Conservation (phyloP, 2,888 invertebrate genomes). For the Schizaphis graminum region DNA sequence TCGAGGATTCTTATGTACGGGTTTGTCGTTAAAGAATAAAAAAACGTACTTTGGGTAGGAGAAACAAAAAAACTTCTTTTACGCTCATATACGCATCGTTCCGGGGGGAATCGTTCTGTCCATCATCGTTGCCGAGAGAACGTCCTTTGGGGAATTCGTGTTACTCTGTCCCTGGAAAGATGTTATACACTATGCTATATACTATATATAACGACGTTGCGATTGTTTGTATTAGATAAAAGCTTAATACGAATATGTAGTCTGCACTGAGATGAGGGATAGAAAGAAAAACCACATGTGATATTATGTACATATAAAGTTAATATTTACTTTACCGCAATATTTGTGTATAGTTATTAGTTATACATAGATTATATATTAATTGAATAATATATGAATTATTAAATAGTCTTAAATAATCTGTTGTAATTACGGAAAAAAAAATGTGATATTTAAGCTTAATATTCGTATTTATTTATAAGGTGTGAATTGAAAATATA, state of each 20-base stretch:
- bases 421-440: not conserved
- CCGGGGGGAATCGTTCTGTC: slow-evolving; percentile 64
- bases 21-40: slow-evolving; percentile 53
- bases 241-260: slow-evolving; percentile 38
- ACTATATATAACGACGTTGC: slow-evolving; percentile 13
- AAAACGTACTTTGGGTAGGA: slow-evolving; percentile 25
- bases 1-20: slow-evolving; percentile 32
- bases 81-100: slow-evolving; percentile 47
- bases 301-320: not conserved
- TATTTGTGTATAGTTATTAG: not conserved
- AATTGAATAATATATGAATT: not conserved
- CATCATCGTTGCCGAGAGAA: slow-evolving; percentile 64
- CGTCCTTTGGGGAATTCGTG: slow-evolving; percentile 58
- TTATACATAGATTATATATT: not conserved
- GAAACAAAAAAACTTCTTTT: slow-evolving; percentile 31
- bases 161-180: slow-evolving; percentile 28
- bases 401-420: not conserved
- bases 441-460: not conserved
- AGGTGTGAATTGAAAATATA: not conserved
- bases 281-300: not conserved
- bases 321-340: not conserved
- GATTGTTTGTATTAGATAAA: slow-evolving; percentile 45
- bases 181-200: slow-evolving; percentile 38
- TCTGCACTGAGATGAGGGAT: not conserved
- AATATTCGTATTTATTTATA: not conserved